A percentile compares a stretch with the other conserved stretches of the same genome.
phyloP scores from a whole-genome alignment of 1,140 invertebrate species.

The Drosophila nasuta region DNA sequence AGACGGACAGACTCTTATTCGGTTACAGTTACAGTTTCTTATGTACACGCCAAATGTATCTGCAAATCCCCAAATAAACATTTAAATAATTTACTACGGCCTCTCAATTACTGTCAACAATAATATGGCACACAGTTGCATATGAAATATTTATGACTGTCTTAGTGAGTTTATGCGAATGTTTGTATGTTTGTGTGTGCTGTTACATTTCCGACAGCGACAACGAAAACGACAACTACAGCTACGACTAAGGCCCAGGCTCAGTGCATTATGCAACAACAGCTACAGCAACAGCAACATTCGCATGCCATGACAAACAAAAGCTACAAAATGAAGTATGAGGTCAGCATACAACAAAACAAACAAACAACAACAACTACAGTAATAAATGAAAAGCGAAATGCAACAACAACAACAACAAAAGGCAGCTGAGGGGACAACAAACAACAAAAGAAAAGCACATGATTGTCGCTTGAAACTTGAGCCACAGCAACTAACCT shows the following conservation, averaged over 20 bases:
- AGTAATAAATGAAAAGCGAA: conserved; percentile 19
- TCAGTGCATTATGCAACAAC: conserved; percentile 70
- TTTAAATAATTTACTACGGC: conserved; percentile 66
- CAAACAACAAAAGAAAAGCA: conserved; percentile 70
- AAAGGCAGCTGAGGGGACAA: conserved; percentile 7
- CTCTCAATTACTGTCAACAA: conserved; percentile 70
- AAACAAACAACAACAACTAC: conserved; percentile 29
- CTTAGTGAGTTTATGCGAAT: conserved; percentile 30
- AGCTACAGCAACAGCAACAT: conserved; percentile 26
- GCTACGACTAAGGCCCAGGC: conserved; percentile 29
- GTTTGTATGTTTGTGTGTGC: conserved; percentile 33
- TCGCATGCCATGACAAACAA: conserved; percentile 72
- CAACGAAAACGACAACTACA: conserved; percentile 33
- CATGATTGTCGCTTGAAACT: conserved; percentile 83
- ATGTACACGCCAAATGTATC: conserved; percentile 20
- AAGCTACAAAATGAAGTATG: conserved; percentile 82
- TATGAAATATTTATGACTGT: conserved; percentile 54
- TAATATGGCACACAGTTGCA: conserved; percentile 61
- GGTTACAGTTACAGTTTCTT: conserved; percentile 15
- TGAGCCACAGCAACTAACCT: conserved; percentile 80
- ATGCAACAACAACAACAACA: not conserved
- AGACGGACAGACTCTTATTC: not conserved
- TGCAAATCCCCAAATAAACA: conserved; percentile 67
- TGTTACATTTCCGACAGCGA: conserved; percentile 69
- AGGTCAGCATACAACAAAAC: conserved; percentile 62